Evolutionary conservation across 1,140 invertebrate genomes (phyloP), one percentile per base, ranked within the genome.

Genomic region (Temnothorax nylanderi): DNA sequence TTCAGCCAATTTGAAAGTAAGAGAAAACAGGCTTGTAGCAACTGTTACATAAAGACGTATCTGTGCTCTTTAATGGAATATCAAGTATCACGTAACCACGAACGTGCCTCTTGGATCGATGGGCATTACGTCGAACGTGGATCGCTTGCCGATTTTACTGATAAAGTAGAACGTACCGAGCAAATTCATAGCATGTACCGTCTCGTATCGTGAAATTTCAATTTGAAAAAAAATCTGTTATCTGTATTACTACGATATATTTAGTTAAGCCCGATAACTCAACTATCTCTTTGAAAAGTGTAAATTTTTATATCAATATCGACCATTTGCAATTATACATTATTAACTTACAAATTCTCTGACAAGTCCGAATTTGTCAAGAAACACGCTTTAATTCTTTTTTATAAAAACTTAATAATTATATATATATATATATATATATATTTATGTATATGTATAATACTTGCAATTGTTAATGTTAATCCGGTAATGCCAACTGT

Each of bases 101-200:
- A 74, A 84, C 67, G 80, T 84, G 80, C 34, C 5, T 44, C 69
- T 34, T 60, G 69, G 80, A 84, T 84, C 80, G 54, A 84, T 84
- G 44, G 34, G 80, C 41, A 60, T 84, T 84, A 74, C 54, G 54
- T 62, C 54, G 80, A 74, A 84, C 80, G 80, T 84, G 80, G 26
- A 74, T 74, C 37, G 80, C 80, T 74, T 84, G 54, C 80, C 54
- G 69, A 84, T 84, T 74, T 60, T 74, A 56, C 69, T 62, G 80
- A 84, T 84, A 84, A 84, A 32, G 7, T 49, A 47, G 41, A 74
- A 84, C 67, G 56, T 82, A 82, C 32, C 69, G 41, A 34, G 16
- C 3, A 72, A 84, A 84, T 84, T 84, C 69, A 84, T 84, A 74
- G 67, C 41, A 56, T 41, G 80, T 84, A 41, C 54, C 26, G 13